These are phyloP conservation scores for Eremobia ochroleuca DNA, from an alignment of 2,888 invertebrate species.

Conservation along the genomic window DNA sequence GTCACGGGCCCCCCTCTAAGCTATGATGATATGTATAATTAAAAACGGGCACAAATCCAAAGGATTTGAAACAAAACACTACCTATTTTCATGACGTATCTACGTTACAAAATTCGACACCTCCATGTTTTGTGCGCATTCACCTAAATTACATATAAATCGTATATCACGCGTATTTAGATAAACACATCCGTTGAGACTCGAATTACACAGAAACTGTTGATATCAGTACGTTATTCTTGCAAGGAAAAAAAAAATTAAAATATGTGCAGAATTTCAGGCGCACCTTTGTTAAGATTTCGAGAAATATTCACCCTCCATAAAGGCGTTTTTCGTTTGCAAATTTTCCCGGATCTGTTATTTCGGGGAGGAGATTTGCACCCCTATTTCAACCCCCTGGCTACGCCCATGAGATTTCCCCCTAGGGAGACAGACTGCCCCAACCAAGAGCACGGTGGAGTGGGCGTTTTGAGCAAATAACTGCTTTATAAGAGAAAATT, in stretches of 20 bases:
- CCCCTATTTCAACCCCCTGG: conserved; percentile 48
- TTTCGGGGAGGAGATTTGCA: conserved; percentile 52
- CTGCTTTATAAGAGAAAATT: conserved; percentile 9
- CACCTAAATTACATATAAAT: conserved; percentile 52
- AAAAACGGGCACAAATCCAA: not conserved
- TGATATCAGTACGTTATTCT: conserved; percentile 22
- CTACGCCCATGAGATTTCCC: conserved; percentile 59
- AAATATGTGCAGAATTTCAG: conserved; percentile 7
- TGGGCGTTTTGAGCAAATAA: conserved; percentile 44
- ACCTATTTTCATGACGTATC: conserved; percentile 1
- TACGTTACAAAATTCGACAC: conserved; percentile 50
- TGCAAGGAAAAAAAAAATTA: conserved; percentile 1
- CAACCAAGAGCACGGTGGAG: conserved; percentile 25
- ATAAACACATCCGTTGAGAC: conserved; percentile 72
- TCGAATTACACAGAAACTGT: conserved; percentile 69
- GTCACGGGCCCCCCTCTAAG: too few species aligned
- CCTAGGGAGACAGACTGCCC: conserved; percentile 53
- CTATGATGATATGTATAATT: not conserved
- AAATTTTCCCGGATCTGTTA: conserved; percentile 34
- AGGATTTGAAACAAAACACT: conserved; percentile 14
- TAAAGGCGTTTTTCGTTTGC: conserved; percentile 39
- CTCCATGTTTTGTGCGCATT: conserved; percentile 47
- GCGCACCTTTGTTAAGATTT: conserved; percentile 6
- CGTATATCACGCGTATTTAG: conserved; percentile 65
- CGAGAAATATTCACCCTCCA: not conserved